Evolutionary conservation across 2,888 invertebrate genomes (phyloP).

Genomic region (Phrixothrix hirtus): DNA sequence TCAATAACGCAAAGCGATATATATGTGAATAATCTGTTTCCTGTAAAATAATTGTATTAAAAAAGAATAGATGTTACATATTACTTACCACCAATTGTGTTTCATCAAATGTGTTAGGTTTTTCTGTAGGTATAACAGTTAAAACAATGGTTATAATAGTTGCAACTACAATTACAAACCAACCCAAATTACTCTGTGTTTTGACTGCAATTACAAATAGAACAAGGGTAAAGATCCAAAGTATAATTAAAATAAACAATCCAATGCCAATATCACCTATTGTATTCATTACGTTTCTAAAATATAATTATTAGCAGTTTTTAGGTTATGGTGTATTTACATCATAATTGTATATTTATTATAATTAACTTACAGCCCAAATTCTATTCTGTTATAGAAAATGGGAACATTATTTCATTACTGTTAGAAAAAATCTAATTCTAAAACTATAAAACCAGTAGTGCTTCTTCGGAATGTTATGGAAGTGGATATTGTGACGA

Average conservation of each 20-base stretch:
- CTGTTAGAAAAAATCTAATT: too few relatives aligned
- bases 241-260: conserved; percentile 65
- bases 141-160: conserved; percentile 63
- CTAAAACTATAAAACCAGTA: too few relatives aligned
- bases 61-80: background rate
- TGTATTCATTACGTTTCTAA: conserved; percentile 36
- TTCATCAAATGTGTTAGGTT: conserved; percentile 24
- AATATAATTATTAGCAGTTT: conserved; percentile 7
- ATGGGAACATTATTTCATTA: too few relatives aligned
- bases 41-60: conserved; percentile 48
- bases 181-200: conserved; percentile 68
- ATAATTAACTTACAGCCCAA: too few relatives aligned
- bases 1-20: conserved; percentile 57
- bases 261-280: conserved; percentile 64
- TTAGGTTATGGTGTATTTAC: too few relatives aligned
- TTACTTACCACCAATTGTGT: background rate
- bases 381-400: too few relatives aligned
- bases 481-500: too few relatives aligned
- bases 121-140: conserved; percentile 62
- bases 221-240: conserved; percentile 67
- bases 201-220: conserved; percentile 68
- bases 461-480: too few relatives aligned
- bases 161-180: conserved; percentile 62
- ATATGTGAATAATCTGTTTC: conserved; percentile 60
- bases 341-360: too few relatives aligned